Evolutionary conservation across 2,888 invertebrate species (phyloP), one percentile per base, ranked within the genome.

Genomic region (Sphinx pinastri): DNA sequence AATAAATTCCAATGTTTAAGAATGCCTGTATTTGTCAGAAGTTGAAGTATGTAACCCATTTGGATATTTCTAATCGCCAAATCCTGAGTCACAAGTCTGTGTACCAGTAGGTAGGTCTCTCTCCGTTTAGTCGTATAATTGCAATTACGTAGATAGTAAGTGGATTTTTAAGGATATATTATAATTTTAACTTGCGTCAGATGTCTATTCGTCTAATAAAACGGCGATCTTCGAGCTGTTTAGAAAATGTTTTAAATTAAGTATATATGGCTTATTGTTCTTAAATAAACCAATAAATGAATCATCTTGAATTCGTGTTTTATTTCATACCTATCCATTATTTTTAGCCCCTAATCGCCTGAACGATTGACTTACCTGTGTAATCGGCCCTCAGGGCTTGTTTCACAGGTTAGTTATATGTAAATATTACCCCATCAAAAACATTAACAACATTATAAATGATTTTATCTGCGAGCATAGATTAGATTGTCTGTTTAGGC

Each of bases 261-360:
- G 84, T 89, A 84, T 89, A 81, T 83, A 89, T 88, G 88, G 93
- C 93, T 93, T 93, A 92, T 88, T 87, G 89, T 89, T 88, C 92
- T 92, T 88, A 83, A 84, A 86, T 86, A 86, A 89, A 89, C 88
- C 84, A 93, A 91, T 92, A 91, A 93, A 92, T 88, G 85, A 87
- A 88, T 92, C 84, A 93, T 90, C 89, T 89, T 87, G 80, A 88
- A 88, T 80, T 85, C 67, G 84, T 54, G 83, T 93, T 93, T 93
- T 70, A 92, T 88, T 92, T 81, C 16, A 49, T 7, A 52, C 45
- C 47, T 47, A 54, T 8, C 55, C 13, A 3, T 38, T 25, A 0
- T 0, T 31, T n/a, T 51, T 47, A 16, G 7, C 16, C 5, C 38
- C 38, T 38, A 38, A 7, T 38, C 38, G 7, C 1, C 25, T 7